Conservation (phyloP, 1,140 invertebrate genomes). For the Formica selysi region DNA sequence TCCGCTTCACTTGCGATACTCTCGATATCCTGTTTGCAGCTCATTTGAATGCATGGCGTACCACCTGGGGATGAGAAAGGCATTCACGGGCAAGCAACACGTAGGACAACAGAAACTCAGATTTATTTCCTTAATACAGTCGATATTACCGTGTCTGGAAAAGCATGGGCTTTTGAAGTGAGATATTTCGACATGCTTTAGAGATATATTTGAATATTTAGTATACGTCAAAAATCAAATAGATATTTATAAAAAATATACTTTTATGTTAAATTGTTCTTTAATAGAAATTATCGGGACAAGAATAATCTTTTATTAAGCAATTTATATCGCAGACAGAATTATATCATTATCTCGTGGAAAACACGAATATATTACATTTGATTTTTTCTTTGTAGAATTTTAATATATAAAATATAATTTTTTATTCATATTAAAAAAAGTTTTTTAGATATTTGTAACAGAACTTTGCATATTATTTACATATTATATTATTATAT, state of each 20-base stretch:
- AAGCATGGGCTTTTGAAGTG: neutral
- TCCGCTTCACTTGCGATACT: constrained; percentile 50
- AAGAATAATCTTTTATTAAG: neutral
- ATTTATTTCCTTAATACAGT: constrained; percentile 76
- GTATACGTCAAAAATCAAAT: neutral
- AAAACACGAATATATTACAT: neutral
- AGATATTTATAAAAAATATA: neutral
- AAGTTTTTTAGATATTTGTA: constrained; percentile 30
- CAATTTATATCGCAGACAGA: neutral
- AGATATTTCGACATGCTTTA: neutral
- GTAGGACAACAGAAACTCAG: constrained; percentile 71
- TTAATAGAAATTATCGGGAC: neutral
- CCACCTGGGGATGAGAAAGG: constrained; percentile 69
- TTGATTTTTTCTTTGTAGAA: constrained; percentile 2
- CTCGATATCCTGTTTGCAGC: constrained; percentile 76
- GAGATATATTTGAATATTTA: neutral
- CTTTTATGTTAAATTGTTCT: neutral
- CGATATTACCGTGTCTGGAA: constrained; percentile 55
- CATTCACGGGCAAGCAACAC: constrained; percentile 73
- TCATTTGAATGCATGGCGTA: constrained; percentile 78
- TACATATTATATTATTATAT: neutral
- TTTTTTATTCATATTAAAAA: neutral
- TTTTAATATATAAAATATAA: constrained; percentile 5
- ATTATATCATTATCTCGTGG: neutral
- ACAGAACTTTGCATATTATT: neutral